These are phyloP conservation scores for Pipistrellus nathusii DNA, from an alignment of 2,797 vertebrate species.

Conservation along the genomic window DNA sequence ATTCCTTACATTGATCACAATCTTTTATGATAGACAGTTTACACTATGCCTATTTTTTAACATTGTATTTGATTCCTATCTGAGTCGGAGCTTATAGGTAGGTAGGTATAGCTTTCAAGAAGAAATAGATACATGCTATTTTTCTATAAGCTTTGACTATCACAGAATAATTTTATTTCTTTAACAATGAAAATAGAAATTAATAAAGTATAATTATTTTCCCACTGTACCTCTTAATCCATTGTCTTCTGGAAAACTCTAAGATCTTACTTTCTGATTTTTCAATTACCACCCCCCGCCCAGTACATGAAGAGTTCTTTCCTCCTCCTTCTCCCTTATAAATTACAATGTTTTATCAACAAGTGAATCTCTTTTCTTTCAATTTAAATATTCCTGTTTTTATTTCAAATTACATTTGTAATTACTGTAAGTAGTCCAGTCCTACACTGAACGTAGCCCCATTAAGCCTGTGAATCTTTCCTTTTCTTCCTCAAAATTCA, in stretches of 20 bases:
- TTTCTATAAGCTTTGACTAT: not conserved
- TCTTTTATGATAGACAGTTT: not conserved
- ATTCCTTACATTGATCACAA: slow-evolving; percentile 22
- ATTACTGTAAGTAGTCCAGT: not conserved
- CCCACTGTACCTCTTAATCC: not conserved
- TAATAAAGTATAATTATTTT: not conserved
- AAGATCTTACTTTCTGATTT: not conserved
- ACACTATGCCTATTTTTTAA: not conserved
- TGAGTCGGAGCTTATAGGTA: not conserved
- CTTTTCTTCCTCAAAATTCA: not conserved
- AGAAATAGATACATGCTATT: not conserved
- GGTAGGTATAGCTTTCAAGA: not conserved
- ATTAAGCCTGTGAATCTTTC: not conserved
- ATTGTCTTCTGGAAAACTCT: not conserved
- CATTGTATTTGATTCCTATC: not conserved
- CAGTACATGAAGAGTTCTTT: not conserved
- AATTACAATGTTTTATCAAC: not conserved
- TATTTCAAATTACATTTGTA: slow-evolving; percentile 2
- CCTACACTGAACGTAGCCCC: not conserved
- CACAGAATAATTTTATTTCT: slow-evolving; percentile 24
- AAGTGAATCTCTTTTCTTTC: not conserved
- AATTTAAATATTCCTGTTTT: not conserved
- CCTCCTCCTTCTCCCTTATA: not conserved
- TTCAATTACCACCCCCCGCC: not conserved
- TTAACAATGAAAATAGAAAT: slow-evolving; percentile 22